phyloP scores from a whole-genome alignment of 2,888 invertebrate species.

The Sceliomorpha sp. region DNA sequence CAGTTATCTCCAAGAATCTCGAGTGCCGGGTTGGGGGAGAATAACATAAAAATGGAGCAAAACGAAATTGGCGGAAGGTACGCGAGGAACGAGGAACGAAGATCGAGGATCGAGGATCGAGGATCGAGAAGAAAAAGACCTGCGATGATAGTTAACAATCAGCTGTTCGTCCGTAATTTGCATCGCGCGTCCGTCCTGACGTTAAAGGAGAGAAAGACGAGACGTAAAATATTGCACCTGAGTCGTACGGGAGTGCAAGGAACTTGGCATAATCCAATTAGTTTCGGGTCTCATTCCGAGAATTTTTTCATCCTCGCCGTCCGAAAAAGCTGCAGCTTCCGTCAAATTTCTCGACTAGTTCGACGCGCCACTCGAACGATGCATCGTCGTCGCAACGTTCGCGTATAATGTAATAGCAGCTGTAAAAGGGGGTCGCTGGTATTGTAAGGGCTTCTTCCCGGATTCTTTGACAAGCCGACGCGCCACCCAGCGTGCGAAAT shows the following conservation, averaged over 20 bases:
- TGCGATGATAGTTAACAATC: not conserved
- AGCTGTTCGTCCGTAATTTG: too few species aligned
- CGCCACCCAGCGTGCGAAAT: conserved; percentile 76
- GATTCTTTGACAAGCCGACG: conserved; percentile 71
- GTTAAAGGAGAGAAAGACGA: not conserved
- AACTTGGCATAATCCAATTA: too few species aligned
- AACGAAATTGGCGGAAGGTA: conserved; percentile 26
- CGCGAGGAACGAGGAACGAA: conserved; percentile 29
- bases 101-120: conserved; percentile 5
- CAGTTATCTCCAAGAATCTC: conserved; percentile 69
- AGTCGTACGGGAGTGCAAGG: too few species aligned
- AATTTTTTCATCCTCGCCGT: too few species aligned
- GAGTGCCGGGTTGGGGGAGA: conserved; percentile 40
- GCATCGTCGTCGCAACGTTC: not conserved
- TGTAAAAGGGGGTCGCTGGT: conserved; percentile 41
- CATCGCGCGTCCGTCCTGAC: too few species aligned
- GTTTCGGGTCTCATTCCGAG: too few species aligned
- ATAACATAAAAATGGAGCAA: conserved; percentile 37
- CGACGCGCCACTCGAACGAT: not conserved
- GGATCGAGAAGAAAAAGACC: not conserved
- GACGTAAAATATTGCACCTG: not conserved
- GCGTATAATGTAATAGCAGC: conserved; percentile 43
- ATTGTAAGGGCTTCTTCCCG: not conserved
- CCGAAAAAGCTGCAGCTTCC: too few species aligned
- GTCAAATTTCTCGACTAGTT: not conserved